Evolutionary conservation across 1,140 invertebrate genomes (phyloP), one percentile per base, ranked within the genome.

Genomic region (Drosophila baimaii): DNA sequence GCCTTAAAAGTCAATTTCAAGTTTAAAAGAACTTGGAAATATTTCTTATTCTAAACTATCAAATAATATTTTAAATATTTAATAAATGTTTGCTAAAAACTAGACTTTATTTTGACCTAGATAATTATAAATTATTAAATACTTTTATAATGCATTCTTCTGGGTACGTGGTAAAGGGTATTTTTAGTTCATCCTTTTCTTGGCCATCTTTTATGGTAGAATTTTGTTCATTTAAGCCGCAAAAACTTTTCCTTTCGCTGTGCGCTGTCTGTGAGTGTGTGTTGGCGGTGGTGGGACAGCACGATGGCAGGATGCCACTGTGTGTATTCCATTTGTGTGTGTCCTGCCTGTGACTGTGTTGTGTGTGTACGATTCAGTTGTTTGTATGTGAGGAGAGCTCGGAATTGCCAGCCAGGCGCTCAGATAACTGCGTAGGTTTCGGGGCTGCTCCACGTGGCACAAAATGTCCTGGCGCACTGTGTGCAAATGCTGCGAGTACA

Each of bases 371-470:
- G 63, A 33, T 17, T 52, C 29, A 25, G 29, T 37, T 84, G 62
- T 54, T 56, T 77, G 68, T 81, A 62, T 84, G 77, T 84, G 81
- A 74, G 63, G 23, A 52, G 66, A 44, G 51, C 74, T 59, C 63
- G 58, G 68, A 78, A 81, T 66, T 70, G 52, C 21, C 61, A 65
- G 64, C 82, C 78, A 85, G 82, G 82, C 81, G 81, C 81, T 39
- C 81, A 85, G 81, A 73, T 69, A 69, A 41, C 61, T 63, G 64
- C 65, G 82, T 71, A 74, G 68, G 70, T 63, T 21, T 77, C 52
- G 35, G 37, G 31, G 19, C 62, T 43, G 54, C 54, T 58, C 52
- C 52, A 76, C 54, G 46, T 54, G 62, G 39, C 37, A 37, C 58
- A 46, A 27, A 27, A n/a, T 33, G 27, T 63, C 55, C 61, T 27